Base-by-base conservation (phyloP, 2,888 invertebrate species). In the Caenorhabditis plicata region DNA sequence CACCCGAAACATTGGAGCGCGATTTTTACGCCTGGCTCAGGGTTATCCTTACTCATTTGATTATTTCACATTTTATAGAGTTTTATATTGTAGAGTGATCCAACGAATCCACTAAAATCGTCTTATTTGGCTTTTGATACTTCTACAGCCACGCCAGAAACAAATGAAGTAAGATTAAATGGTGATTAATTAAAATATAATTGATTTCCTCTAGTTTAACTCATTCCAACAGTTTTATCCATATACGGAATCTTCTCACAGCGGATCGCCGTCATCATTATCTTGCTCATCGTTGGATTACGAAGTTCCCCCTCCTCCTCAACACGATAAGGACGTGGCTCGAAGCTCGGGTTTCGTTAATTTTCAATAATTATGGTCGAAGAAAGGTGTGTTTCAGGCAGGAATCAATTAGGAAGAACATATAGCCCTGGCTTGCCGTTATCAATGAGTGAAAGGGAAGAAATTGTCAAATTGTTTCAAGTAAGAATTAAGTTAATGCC, bases 341-440 rank as follows among this genome's bases (percentile, higher is more conserved):
- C 52, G 68, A 41, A 68, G 63, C 51, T 64, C 65, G 31, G 68
- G 65, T 65, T 49, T 27, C 29, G 29, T 9, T 13, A 13, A 27
- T 13, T 7, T 13, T 29, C 29, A 29, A 29, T 9, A 29, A 35
- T 45, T 39, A 26, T 32, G 45, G 45, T 17, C 11, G 27, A 25
- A 42, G 11, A 27, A 25, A 19, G 15, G 7, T n/a, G 25, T 39
- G 19, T 48, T 66, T 40, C 53, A 71, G 79, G 79, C 22, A 63
- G 76, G 17, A 79, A 79, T 61, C 79, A 79, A 49, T 71, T 79
- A 17, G 79, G 79, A 9, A 56, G 79, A 40, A 74, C 72, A 13
- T 79, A 78, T 53, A 71, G 68, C 9, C 79, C 79, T 1, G 79
- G 79, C 13, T 53, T 79, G 42, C 79, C 79, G 19, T 57, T 79